phyloP scores from a whole-genome alignment of 2,888 invertebrate species.

The Hypsopygia costalis region DNA sequence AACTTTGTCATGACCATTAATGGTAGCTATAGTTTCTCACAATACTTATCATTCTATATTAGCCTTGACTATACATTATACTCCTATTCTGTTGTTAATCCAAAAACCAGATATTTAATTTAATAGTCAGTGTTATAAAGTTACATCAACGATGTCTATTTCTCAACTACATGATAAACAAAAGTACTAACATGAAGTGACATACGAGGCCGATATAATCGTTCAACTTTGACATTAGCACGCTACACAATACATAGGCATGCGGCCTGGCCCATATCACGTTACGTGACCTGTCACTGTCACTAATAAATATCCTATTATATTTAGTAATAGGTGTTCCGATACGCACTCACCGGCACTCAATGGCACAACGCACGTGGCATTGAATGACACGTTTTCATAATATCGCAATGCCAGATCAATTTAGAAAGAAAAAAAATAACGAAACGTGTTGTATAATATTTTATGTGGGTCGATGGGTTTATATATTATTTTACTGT shows the following conservation, averaged over 20 bases:
- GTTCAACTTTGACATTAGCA: constrained; percentile 47
- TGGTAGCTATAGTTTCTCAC: too few relatives aligned
- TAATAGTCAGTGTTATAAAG: too few relatives aligned
- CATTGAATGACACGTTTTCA: constrained; percentile 20
- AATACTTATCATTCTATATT: too few relatives aligned
- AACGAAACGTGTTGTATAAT: neutral
- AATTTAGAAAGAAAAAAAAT: constrained; percentile 14
- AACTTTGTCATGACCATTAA: too few relatives aligned
- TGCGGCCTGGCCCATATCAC: constrained; percentile 22
- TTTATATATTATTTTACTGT: neutral
- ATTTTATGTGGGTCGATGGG: constrained; percentile 4
- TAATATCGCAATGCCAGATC: constrained; percentile 9
- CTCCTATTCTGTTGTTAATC: too few relatives aligned
- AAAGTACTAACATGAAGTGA: constrained; percentile 14
- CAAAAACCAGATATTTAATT: too few relatives aligned
- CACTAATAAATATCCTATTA: neutral
- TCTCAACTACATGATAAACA: too few relatives aligned
- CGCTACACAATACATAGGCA: constrained; percentile 21
- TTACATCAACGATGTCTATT: too few relatives aligned
- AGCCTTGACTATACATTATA: too few relatives aligned
- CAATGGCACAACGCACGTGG: constrained; percentile 15
- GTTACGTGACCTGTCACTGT: constrained; percentile 25
- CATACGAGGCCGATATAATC: constrained; percentile 27
- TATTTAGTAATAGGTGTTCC: constrained; percentile 21
- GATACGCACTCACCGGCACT: constrained; percentile 7